These are phyloP conservation scores for Tetragonula carbonaria DNA, from an alignment of 2,888 invertebrate species.

Conservation along the genomic window DNA sequence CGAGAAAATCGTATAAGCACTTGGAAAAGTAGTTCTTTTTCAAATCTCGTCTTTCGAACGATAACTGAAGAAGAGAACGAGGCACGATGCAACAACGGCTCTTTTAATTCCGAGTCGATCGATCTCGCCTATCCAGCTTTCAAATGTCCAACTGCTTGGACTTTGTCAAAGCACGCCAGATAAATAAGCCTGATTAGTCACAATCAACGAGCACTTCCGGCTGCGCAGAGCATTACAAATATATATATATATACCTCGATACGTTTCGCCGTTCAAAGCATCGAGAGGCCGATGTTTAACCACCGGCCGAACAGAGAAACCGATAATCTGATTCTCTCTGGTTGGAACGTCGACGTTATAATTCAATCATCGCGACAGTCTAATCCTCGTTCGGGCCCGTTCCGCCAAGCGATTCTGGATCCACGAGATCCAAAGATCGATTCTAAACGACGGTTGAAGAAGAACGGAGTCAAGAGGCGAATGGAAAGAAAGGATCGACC, in stretches of 20 bases:
- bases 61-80: not conserved
- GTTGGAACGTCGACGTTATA: slow-evolving; percentile 38
- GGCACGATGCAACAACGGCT: not conserved
- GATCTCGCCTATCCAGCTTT: slow-evolving; percentile 20
- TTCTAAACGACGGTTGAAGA: not conserved
- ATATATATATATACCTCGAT: not conserved
- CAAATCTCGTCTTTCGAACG: no score
- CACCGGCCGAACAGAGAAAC: not conserved
- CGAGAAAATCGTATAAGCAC: not conserved
- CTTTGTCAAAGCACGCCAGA: slow-evolving; percentile 33
- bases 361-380: slow-evolving; percentile 54
- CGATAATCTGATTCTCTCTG: slow-evolving; percentile 43
- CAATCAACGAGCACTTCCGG: slow-evolving; percentile 55
- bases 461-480: not conserved
- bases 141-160: slow-evolving; percentile 29
- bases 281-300: slow-evolving; percentile 5
- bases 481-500: slow-evolving; percentile 53
- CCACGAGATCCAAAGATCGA: slow-evolving; percentile 36
- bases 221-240: slow-evolving; percentile 8
- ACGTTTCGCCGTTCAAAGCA: not conserved
- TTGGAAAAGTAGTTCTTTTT: not conserved
- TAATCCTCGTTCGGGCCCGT: slow-evolving; percentile 34
- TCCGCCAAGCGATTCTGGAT: slow-evolving; percentile 17
- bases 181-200: slow-evolving; percentile 52
- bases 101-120: slow-evolving; percentile 38